Conservation (phyloP, 2,888 invertebrate species). For the Melangyna quadrimaculata region DNA sequence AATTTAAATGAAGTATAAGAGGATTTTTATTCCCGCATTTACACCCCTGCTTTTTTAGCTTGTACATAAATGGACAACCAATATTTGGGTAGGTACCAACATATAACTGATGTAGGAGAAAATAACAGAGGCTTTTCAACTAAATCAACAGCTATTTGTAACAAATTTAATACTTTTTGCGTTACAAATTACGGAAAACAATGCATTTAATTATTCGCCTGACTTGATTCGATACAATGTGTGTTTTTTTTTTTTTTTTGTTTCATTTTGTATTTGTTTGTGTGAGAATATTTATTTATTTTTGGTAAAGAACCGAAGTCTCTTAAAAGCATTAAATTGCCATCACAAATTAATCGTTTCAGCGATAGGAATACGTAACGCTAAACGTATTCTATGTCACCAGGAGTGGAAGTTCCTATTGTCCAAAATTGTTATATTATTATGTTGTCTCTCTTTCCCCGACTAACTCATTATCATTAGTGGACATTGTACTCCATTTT, state of each 20-base stretch:
- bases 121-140: neutral
- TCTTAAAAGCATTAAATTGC: neutral
- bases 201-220: slow-evolving; percentile 9
- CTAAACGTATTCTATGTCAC: no score
- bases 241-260: neutral
- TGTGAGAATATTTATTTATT: neutral
- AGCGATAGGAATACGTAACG: no score
- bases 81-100: neutral
- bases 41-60: no score
- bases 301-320: neutral
- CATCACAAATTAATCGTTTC: neutral
- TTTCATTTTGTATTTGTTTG: neutral
- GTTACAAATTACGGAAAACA: slow-evolving; percentile 10
- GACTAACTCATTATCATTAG: neutral
- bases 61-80: neutral
- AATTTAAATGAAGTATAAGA: neutral
- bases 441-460: neutral
- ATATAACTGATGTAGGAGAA: no score
- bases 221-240: neutral
- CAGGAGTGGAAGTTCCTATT: neutral
- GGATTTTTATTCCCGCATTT: neutral
- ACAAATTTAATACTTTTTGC: slow-evolving; percentile 3
- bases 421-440: neutral
- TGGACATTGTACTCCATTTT: neutral
- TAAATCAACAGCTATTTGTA: slow-evolving; percentile 9